phyloP scores from a whole-genome alignment of 2,113 vertebrate genomes.

The Phyllostomus hastatus region DNA sequence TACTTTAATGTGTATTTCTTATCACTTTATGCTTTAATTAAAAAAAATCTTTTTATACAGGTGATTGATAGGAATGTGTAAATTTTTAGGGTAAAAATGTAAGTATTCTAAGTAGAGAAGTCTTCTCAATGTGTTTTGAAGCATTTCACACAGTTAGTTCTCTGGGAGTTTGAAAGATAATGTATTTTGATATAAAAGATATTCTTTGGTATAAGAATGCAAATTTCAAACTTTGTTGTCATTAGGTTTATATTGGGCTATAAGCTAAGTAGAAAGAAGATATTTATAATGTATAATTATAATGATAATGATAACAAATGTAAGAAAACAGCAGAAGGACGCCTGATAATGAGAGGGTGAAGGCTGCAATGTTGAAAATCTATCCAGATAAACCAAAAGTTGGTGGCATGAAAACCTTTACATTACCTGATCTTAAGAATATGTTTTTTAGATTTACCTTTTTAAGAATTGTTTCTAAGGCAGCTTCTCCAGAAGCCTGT shows the following conservation, averaged over 20 bases:
- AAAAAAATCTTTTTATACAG: not conserved
- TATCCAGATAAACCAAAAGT: not conserved
- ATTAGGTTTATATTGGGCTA: not conserved
- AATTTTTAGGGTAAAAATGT: not conserved
- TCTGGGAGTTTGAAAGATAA: not conserved
- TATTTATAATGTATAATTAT: not conserved
- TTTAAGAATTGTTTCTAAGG: conserved; percentile 84
- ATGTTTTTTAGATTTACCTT: conserved; percentile 78
- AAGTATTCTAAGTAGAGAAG: not conserved
- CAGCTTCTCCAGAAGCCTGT: conserved; percentile 88
- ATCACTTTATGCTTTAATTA: not conserved
- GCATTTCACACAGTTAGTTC: not conserved
- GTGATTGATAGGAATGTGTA: not conserved
- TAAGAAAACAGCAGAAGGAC: not conserved
- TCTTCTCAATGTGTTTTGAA: not conserved
- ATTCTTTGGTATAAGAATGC: not conserved
- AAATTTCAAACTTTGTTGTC: not conserved
- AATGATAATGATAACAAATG: not conserved
- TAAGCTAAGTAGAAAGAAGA: not conserved
- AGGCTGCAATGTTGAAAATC: not conserved
- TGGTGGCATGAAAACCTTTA: not conserved
- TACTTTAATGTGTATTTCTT: not conserved
- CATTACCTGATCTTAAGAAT: not conserved
- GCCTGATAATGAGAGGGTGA: not conserved
- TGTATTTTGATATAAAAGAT: conserved; percentile 2